phyloP scores from a whole-genome alignment of 37 sponge, comb jelly and placozoan species.

The Bolinopsis microptera region DNA sequence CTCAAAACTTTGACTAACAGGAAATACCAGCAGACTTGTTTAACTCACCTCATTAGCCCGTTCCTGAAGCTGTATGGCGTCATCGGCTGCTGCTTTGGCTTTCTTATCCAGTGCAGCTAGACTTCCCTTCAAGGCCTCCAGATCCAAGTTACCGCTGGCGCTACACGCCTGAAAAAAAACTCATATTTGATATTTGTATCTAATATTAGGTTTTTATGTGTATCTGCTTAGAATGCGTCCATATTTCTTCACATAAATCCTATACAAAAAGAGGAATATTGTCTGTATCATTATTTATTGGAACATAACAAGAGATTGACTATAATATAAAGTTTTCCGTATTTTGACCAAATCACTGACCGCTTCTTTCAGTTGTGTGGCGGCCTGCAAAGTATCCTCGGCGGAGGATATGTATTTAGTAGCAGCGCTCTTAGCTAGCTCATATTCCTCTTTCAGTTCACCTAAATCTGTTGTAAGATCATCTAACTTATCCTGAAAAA shows the following conservation, averaged over 20 bases:
- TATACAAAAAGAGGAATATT: too few species aligned
- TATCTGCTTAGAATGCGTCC: too few species aligned
- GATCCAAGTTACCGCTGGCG: neutral
- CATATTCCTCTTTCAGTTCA: conserved; percentile 35
- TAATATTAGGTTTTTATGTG: too few species aligned
- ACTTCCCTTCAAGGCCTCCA: neutral
- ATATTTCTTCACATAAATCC: too few species aligned
- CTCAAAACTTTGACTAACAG: too few species aligned
- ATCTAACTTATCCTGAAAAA: conserved; percentile 11
- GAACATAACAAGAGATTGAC: too few species aligned
- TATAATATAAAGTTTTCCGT: too few species aligned
- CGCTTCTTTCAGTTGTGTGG: neutral
- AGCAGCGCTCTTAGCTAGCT: conserved; percentile 38
- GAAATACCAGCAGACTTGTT: too few species aligned
- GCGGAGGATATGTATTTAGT: conserved; percentile 3
- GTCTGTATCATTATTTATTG: too few species aligned
- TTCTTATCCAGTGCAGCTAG: neutral
- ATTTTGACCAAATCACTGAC: too few species aligned
- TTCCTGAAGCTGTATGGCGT: conserved; percentile 30
- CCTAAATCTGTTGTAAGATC: neutral
- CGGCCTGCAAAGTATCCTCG: conserved; percentile 9
- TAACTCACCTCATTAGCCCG: conserved; percentile 4
- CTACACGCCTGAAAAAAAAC: conserved; percentile 29
- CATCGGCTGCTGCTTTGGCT: neutral
- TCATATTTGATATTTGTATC: too few species aligned